phyloP scores from a whole-genome alignment of 2,113 vertebrate genomes.

The Plecturocebus donacophilus region DNA sequence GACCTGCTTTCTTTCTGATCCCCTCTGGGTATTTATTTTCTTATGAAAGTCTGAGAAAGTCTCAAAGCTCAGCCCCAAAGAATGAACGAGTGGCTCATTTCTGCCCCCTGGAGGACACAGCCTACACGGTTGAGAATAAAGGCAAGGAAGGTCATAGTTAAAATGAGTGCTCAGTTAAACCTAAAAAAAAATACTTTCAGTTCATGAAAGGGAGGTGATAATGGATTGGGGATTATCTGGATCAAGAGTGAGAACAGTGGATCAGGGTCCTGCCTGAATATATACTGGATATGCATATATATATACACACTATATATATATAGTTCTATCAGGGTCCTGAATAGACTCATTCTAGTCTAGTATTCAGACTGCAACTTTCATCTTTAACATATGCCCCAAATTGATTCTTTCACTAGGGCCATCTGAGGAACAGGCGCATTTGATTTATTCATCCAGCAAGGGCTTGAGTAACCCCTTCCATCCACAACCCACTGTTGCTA shows the following conservation, averaged over 20 bases:
- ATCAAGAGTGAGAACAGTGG: not conserved
- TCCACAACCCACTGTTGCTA: not conserved
- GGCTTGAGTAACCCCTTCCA: not conserved
- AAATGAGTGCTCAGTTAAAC: not conserved
- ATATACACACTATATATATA: too few relatives aligned
- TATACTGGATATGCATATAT: too few relatives aligned
- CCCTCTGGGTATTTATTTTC: not conserved
- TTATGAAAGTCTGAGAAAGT: constrained; percentile 1
- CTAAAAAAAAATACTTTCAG: not conserved
- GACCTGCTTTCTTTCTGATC: not conserved
- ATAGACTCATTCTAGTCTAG: too few relatives aligned
- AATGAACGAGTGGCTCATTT: not conserved
- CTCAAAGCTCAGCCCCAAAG: not conserved
- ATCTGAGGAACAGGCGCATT: not conserved
- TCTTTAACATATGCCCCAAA: not conserved
- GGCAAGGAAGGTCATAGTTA: not conserved
- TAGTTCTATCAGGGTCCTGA: too few relatives aligned
- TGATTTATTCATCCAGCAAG: not conserved
- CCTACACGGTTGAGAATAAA: not conserved
- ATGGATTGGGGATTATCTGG: not conserved
- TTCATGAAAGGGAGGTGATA: not conserved
- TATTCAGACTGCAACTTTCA: not conserved
- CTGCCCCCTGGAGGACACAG: constrained; percentile 69
- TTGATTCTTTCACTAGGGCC: not conserved
- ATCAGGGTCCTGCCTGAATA: not conserved